Evolutionary conservation across 2,888 invertebrate genomes (phyloP), one percentile per base, ranked within the genome.

Genomic region (Meganola albula): DNA sequence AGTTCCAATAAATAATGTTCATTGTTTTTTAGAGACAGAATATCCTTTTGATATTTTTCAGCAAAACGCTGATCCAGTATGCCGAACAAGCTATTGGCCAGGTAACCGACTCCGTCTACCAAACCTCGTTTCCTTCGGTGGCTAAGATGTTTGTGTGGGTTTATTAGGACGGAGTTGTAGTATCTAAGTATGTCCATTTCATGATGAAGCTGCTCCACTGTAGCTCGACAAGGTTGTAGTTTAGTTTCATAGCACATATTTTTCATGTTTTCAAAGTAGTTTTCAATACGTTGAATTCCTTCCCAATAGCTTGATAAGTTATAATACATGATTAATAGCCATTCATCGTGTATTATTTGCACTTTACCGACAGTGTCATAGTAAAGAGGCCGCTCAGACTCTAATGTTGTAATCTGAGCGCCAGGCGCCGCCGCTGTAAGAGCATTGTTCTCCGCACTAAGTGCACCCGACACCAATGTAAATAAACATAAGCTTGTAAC

Each of bases 261-360:
- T n/a, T 36, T 24, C 1, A 31, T 2, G 6, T 24, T 24, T 1
- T 27, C 11, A 4, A 31, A 27, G n/a, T 24, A 36, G 10, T 22
- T 10, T 18, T 36, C 4, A 7, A 12, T 27, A 0, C 10, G 31
- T n/a, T 7, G 21, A 12, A 6, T 31, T 9, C 11, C 22, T 25
- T 25, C 12, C 34, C 35, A 30, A 2, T 31, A 30, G 8, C 26
- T 31, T 4, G 25, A 16, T 26, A 34, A 14, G 8, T 34, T 29
- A n/a, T 26, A 30, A 20, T 26, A 35, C 12, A 10, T 35, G 1
- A 27, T 16, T 3, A 48, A 10, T 11, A 24, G 41, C 41, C 44
- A 48, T 26, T 49, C 38, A 21, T 44, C 33, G 7, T 40, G 41
- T 27, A 44, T 37, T 8, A 38, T 8, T 32, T 39, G 35, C 10